A percentile compares a stretch with the other conserved stretches of the same genome.
Conservation (phyloP, 2,888 invertebrate species). For the Cheiracanthium punctorium region DNA sequence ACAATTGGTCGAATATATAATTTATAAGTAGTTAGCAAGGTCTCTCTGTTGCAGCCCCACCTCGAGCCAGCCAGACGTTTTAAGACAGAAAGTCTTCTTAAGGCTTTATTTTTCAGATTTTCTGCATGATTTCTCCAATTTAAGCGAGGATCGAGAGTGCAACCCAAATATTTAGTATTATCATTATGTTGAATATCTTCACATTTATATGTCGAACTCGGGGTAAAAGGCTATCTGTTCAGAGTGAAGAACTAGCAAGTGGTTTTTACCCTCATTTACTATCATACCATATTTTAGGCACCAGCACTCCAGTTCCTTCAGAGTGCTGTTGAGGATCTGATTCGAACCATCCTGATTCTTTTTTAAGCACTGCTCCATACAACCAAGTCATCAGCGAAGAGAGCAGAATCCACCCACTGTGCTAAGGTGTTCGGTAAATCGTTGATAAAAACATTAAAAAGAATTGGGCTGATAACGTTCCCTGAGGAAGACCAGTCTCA, state of each 20-base stretch:
- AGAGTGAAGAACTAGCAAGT: not conserved
- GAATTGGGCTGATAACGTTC: slow-evolving; percentile 9
- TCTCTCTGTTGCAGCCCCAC: not conserved
- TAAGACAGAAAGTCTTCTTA: not conserved
- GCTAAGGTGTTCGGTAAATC: not conserved
- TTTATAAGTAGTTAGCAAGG: not conserved
- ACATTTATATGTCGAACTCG: not conserved
- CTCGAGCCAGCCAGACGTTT: not conserved
- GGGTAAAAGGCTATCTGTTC: slow-evolving; percentile 5
- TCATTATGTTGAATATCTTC: not conserved
- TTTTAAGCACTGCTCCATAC: slow-evolving; percentile 7
- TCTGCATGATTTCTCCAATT: not conserved
- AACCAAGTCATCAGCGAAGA: slow-evolving; percentile 2
- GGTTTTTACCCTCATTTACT: not conserved
- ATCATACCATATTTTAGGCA: not conserved
- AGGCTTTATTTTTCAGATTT: not conserved
- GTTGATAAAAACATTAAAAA: slow-evolving; percentile 5
- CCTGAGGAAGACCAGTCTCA: slow-evolving; percentile 8
- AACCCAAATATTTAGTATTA: not conserved
- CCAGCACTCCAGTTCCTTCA: not conserved
- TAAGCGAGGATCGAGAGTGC: not conserved
- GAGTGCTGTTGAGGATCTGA: not conserved
- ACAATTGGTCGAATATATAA: slow-evolving; percentile 9
- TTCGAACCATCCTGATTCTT: not conserved
- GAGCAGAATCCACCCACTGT: not conserved